Base-by-base conservation (phyloP, 1,140 invertebrate genomes). In the Dendroctonus valens region DNA sequence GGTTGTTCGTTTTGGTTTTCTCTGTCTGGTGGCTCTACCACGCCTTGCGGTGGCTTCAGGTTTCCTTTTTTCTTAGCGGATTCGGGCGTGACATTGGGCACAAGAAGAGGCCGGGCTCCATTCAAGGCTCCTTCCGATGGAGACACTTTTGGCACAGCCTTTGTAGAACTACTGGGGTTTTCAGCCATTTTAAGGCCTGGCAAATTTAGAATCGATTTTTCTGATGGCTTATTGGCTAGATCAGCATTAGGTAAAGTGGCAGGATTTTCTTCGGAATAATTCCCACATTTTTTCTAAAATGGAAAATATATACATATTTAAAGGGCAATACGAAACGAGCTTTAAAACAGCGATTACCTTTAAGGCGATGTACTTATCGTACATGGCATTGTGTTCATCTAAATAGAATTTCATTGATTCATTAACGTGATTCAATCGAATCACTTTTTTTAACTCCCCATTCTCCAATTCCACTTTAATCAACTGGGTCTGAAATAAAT, bases 61-160 rank as follows among this genome's bases (percentile, higher is more conserved):
- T 68, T 53, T 6, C 2, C 62, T 15, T 66, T 69, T 48, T 65
- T 69, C 38, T 67, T 67, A 8, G 42, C 41, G 12, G 46, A 66
- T 37, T 74, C 72, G 26, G 75, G 72, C 41, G 76, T 75, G n/a
- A 72, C 62, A 3, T 69, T 74, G 6, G 76, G 75, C 7, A 65
- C n/a, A 26, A 60, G 41, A 9, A 76, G 41, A 0, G 76, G 74
- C 51, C 44, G 59, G 3, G 62, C 75, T 5, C 59, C 69, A 53
- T 71, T 70, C 41, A 75, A 65, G 58, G 55, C 70, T 5, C 53
- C 69, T 61, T 50, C 57, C 8, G 55, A 44, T 7, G 59, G 7
- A 37, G 68, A 66, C 46, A 62, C 54, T 58, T 69, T 68, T 66
- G 68, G 40, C 53, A 68, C 40, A 53, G 71, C 40, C 55, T 65